Percentiles rank a stretch among this genome's conserved stretches.
Conservation (phyloP, 2,113 vertebrate genomes). For the Electrona antarctica region DNA sequence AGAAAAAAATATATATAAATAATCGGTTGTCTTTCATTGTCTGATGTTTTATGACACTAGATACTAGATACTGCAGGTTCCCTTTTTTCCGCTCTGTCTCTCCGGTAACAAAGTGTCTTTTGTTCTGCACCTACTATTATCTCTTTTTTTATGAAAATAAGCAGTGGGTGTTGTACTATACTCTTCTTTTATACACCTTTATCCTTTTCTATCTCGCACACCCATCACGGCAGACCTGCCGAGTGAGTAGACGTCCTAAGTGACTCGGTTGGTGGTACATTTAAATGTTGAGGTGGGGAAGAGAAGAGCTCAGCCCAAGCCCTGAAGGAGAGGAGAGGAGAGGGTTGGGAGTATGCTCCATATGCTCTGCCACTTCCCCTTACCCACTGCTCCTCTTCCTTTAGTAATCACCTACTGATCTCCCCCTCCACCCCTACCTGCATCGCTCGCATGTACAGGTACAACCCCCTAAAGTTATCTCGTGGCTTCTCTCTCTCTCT, state of each 20-base stretch:
- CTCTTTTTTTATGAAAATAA: slow-evolving; percentile 70
- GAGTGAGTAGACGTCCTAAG: slow-evolving; percentile 56
- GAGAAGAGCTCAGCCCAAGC: slow-evolving; percentile 44
- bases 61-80: slow-evolving; percentile 49
- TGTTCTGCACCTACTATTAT: slow-evolving; percentile 59
- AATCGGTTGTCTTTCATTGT: slow-evolving; percentile 26
- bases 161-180: slow-evolving; percentile 50
- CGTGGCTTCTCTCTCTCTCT: slow-evolving; percentile 19
- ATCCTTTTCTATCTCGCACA: slow-evolving; percentile 37
- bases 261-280: slow-evolving; percentile 59
- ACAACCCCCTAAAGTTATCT: slow-evolving; percentile 57
- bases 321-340: slow-evolving; percentile 47
- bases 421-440: background rate
- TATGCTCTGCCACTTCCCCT: slow-evolving; percentile 33
- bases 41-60: slow-evolving; percentile 50
- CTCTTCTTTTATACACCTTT: slow-evolving; percentile 66
- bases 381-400: background rate
- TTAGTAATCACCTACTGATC: slow-evolving; percentile 40
- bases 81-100: slow-evolving; percentile 57
- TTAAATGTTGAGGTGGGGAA: slow-evolving; percentile 57
- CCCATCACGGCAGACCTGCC: slow-evolving; percentile 59
- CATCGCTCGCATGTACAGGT: slow-evolving; percentile 11
- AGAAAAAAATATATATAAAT: slow-evolving; percentile 50
- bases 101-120: slow-evolving; percentile 64
- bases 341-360: slow-evolving; percentile 53